These are phyloP conservation scores for Cricetomys ansorgei DNA, from an alignment of 2,113 vertebrate species.

Conservation along the genomic window DNA sequence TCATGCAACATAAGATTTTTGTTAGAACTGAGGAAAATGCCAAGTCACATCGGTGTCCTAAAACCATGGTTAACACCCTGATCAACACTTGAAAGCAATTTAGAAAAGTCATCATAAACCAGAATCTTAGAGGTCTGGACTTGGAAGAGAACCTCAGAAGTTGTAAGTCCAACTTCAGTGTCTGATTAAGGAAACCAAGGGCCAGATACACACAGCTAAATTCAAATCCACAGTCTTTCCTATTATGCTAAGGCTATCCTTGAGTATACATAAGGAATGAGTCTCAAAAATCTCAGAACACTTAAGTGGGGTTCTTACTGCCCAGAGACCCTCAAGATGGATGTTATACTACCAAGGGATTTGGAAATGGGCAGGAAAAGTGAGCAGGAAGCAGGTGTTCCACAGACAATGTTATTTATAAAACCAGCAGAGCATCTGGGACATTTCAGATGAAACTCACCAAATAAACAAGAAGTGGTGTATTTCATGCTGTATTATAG, in stretches of 20 bases:
- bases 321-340: not conserved
- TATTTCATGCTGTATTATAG: not conserved
- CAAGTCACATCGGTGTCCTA: not conserved
- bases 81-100: conserved; percentile 23
- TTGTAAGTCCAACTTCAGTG: not conserved
- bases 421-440: conserved; percentile 7
- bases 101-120: conserved; percentile 3
- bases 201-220: not conserved
- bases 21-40: conserved; percentile 43
- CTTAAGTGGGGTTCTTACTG: not conserved
- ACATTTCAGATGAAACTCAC: conserved; percentile 45
- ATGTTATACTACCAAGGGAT: not conserved
- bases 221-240: conserved; percentile 16
- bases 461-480: conserved; percentile 10
- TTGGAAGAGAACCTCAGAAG: not conserved
- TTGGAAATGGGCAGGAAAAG: conserved; percentile 30
- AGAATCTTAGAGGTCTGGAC: not conserved
- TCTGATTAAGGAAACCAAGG: conserved; percentile 1
- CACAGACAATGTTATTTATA: not conserved
- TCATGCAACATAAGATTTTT: conserved; percentile 47
- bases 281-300: not conserved
- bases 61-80: conserved; percentile 12
- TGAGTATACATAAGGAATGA: not conserved
- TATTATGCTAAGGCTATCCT: not conserved
- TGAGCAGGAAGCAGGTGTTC: not conserved